These are phyloP conservation scores for Scaptomyza montana DNA, from an alignment of 1,140 invertebrate species.

Conservation along the genomic window DNA sequence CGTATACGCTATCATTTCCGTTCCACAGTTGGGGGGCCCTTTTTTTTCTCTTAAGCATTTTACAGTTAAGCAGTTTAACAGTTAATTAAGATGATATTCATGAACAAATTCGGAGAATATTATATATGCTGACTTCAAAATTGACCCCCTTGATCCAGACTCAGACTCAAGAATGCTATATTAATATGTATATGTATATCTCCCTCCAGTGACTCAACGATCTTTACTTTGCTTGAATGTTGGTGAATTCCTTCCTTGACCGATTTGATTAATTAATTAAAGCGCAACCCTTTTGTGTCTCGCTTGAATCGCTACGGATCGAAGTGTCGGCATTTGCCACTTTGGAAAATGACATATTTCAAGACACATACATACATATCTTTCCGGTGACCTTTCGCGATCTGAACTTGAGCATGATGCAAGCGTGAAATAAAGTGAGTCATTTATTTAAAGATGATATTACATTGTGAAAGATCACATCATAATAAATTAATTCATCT, in stretches of 20 bases:
- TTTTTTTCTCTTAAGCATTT: conserved; percentile 29
- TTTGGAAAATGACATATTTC: conserved; percentile 57
- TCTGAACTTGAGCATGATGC: conserved; percentile 73
- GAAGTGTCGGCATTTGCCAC: conserved; percentile 65
- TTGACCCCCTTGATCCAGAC: conserved; percentile 54
- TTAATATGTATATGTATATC: too few relatives aligned
- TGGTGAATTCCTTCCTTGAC: conserved; percentile 66
- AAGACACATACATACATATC: conserved; percentile 6
- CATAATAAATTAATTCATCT: too few relatives aligned
- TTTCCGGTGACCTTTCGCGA: conserved; percentile 54
- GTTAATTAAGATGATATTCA: conserved; percentile 77
- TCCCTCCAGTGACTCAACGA: conserved; percentile 26
- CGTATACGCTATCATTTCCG: conserved; percentile 67
- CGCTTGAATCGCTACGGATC: conserved; percentile 11
- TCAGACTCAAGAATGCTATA: conserved; percentile 23
- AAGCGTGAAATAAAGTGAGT: conserved; percentile 52
- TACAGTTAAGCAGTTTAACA: conserved; percentile 53
- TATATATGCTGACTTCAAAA: conserved; percentile 49
- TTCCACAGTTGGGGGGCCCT: conserved; percentile 18
- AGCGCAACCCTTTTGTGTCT: conserved; percentile 66
- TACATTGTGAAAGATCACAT: conserved; percentile 10
- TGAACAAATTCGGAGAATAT: conserved; percentile 62
- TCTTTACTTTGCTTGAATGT: neutral
- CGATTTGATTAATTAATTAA: conserved; percentile 82
- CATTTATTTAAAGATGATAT: conserved; percentile 9